A percentile compares a stretch with the other conserved stretches of the same genome.
These are phyloP conservation scores for Drosophila fulvimacula DNA, from an alignment of 2,888 invertebrate genomes.

Conservation along the genomic window DNA sequence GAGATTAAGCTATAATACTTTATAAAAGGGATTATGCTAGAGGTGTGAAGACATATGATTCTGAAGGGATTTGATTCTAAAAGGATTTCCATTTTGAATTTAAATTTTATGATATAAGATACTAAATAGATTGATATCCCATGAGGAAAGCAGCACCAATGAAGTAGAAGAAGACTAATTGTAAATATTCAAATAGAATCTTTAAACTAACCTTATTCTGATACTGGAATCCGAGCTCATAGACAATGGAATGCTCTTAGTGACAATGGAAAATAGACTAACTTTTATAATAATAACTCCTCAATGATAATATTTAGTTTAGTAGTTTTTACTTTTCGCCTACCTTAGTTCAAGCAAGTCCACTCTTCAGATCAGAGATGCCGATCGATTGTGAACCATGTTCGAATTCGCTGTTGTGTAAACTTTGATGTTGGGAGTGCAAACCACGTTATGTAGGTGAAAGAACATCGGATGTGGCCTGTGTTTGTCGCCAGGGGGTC, in stretches of 20 bases:
- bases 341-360: background rate
- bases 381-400: slow-evolving; percentile 20
- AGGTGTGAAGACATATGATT: background rate
- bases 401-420: slow-evolving; percentile 24
- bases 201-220: too few species aligned
- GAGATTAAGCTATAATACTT: background rate
- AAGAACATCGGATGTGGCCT: slow-evolving; percentile 64
- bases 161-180: too few species aligned
- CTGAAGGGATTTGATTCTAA: background rate
- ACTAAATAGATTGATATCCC: background rate
- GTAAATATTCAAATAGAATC: too few species aligned
- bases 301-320: background rate
- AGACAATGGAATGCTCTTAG: background rate
- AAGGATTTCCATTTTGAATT: background rate
- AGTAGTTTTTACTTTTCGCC: too few species aligned
- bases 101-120: too few species aligned
- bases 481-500: slow-evolving; percentile 59
- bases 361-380: background rate
- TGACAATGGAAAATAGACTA: background rate
- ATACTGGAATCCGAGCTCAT: background rate
- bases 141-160: background rate
- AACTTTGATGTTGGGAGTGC: slow-evolving; percentile 52
- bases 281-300: background rate
- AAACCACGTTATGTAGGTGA: slow-evolving; percentile 57
- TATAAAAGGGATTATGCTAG: background rate